Evolutionary conservation across 2,113 vertebrate species (phyloP).

Genomic region (Lampris megalopsis): DNA sequence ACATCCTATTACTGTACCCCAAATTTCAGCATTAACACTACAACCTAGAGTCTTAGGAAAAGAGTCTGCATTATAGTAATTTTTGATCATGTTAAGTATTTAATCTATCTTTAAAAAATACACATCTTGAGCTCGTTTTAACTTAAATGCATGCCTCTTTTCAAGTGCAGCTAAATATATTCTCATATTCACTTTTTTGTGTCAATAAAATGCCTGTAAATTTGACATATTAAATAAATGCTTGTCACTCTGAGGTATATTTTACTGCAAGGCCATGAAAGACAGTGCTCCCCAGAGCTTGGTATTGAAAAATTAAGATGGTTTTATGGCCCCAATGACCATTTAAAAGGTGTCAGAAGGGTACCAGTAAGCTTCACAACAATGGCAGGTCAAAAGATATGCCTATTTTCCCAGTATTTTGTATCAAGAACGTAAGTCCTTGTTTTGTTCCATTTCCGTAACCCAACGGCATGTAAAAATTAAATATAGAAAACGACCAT

Average conservation of each 20-base stretch:
- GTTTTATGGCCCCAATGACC: not conserved
- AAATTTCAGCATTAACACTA: not conserved
- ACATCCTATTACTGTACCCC: not conserved
- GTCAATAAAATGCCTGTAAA: slow-evolving; percentile 30
- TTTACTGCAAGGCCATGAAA: slow-evolving; percentile 15
- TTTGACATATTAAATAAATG: slow-evolving; percentile 47
- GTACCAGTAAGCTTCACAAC: not conserved
- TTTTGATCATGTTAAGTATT: not conserved
- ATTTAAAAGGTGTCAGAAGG: not conserved
- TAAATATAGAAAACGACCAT: not conserved
- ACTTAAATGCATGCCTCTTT: slow-evolving; percentile 29
- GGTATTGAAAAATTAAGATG: not conserved
- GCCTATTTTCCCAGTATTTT: not conserved
- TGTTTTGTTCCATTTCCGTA: not conserved
- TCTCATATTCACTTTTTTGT: slow-evolving; percentile 26
- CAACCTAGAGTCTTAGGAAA: not conserved
- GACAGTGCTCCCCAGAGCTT: not conserved
- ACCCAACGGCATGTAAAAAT: not conserved
- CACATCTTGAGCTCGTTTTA: slow-evolving; percentile 39
- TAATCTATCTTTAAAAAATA: slow-evolving; percentile 4
- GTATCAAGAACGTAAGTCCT: not conserved
- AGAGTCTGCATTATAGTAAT: not conserved
- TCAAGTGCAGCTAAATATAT: slow-evolving; percentile 73
- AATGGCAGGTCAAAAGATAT: not conserved
- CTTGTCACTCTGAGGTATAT: slow-evolving; percentile 16